Percentiles rank a stretch among this genome's conserved stretches.
These are phyloP conservation scores for Crotophaga sulcirostris DNA, from an alignment of 2,113 vertebrate genomes.

Conservation along the genomic window DNA sequence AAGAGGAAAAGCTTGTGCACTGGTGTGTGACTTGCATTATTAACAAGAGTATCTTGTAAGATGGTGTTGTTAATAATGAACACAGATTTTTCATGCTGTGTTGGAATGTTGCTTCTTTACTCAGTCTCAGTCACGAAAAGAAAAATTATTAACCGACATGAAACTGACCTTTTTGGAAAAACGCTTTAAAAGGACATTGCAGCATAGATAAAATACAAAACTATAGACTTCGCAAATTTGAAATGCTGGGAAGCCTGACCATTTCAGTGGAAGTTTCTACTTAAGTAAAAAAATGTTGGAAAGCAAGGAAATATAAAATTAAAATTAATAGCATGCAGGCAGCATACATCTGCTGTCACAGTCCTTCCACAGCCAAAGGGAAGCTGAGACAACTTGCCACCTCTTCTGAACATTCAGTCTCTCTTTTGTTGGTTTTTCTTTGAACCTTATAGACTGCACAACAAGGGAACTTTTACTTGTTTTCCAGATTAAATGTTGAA, in stretches of 20 bases:
- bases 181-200: background rate
- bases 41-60: background rate
- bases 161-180: background rate
- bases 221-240: background rate
- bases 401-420: background rate
- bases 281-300: background rate
- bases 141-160: constrained; percentile 3
- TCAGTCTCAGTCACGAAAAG: background rate
- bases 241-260: background rate
- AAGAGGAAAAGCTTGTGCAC: background rate
- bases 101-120: background rate
- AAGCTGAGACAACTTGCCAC: background rate
- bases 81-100: background rate
- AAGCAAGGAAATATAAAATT: constrained; percentile 10
- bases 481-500: background rate
- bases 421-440: background rate
- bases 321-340: background rate
- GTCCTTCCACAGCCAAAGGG: background rate
- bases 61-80: constrained; percentile 44
- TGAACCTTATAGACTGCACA: background rate
- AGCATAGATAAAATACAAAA: constrained; percentile 4
- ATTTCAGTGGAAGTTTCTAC: constrained; percentile 21
- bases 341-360: background rate
- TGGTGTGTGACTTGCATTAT: constrained; percentile 17
- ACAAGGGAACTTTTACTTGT: background rate